Conservation (phyloP, 2,797 vertebrate genomes). For the Macroramphosus scolopax region DNA sequence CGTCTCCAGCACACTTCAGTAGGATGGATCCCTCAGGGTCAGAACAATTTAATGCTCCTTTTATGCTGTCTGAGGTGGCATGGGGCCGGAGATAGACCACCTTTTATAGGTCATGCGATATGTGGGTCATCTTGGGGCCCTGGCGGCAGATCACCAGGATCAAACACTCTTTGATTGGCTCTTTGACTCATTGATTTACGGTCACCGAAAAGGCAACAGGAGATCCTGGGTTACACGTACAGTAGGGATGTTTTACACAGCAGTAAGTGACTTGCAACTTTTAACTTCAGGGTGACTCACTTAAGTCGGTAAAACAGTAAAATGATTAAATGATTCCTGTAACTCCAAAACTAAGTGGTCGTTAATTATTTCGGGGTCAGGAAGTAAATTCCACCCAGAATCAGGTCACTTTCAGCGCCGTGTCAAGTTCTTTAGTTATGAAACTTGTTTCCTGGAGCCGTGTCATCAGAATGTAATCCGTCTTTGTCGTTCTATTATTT, state of each 20-base stretch:
- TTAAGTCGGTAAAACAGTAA: constrained; percentile 40
- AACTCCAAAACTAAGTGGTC: constrained; percentile 34
- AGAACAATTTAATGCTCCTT: constrained; percentile 44
- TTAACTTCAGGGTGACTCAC: constrained; percentile 48
- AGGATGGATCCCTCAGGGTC: constrained; percentile 17
- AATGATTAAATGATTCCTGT: constrained; percentile 46
- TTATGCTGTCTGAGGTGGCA: constrained; percentile 61
- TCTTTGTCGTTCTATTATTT: constrained; percentile 17
- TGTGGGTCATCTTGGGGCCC: constrained; percentile 58
- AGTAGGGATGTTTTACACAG: constrained; percentile 44
- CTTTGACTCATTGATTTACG: constrained; percentile 58
- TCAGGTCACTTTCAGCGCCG: constrained; percentile 21
- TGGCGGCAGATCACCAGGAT: constrained; percentile 63
- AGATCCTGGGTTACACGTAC: constrained; percentile 33
- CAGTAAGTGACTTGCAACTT: constrained; percentile 40
- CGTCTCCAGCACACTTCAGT: constrained; percentile 15
- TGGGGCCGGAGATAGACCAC: constrained; percentile 60
- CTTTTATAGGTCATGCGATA: constrained; percentile 74
- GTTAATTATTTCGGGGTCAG: constrained; percentile 38
- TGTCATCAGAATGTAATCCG: constrained; percentile 13
- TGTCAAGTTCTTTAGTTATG: constrained; percentile 14
- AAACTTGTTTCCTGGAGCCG: constrained; percentile 16
- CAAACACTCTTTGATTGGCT: constrained; percentile 68
- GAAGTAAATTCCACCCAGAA: constrained; percentile 23
- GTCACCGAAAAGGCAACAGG: constrained; percentile 43